phyloP scores from a whole-genome alignment of 1,140 invertebrate genomes.

The Eulimnadia texana region DNA sequence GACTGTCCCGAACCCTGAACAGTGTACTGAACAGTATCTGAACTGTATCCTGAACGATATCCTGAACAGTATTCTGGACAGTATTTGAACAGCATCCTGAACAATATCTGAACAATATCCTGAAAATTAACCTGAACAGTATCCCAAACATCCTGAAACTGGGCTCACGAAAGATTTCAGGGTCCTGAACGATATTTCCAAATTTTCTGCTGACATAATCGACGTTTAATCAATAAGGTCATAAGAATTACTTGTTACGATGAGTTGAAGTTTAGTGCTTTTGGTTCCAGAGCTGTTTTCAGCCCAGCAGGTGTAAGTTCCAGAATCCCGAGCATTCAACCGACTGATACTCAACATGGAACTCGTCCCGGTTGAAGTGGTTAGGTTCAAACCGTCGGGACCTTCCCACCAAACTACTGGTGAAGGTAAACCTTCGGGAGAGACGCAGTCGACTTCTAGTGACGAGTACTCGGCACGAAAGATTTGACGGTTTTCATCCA shows the following conservation, averaged over 20 bases:
- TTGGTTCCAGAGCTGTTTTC: background rate
- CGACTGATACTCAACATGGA: background rate
- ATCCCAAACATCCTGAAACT: too few species aligned
- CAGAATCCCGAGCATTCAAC: background rate
- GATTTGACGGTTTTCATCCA: background rate
- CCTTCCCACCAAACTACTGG: slow-evolving; percentile 9
- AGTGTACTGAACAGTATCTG: too few species aligned
- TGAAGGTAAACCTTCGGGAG: slow-evolving; percentile 1
- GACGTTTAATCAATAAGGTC: too few species aligned
- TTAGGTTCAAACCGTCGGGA: background rate
- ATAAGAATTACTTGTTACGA: slow-evolving; percentile 14
- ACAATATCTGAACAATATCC: too few species aligned
- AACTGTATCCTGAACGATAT: too few species aligned
- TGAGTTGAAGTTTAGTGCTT: background rate
- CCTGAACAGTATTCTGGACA: too few species aligned
- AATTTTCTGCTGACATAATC: too few species aligned
- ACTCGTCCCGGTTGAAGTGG: background rate
- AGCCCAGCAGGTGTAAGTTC: slow-evolving; percentile 12
- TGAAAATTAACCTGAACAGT: too few species aligned
- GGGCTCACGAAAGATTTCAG: too few species aligned
- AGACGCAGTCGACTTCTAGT: slow-evolving; percentile 2
- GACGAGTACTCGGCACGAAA: slow-evolving; percentile 8
- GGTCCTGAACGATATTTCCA: too few species aligned
- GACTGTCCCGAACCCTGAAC: too few species aligned
- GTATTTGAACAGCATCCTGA: too few species aligned